These are phyloP conservation scores for Neopelma chrysocephalum DNA, from an alignment of 2,797 vertebrate genomes.

Conservation along the genomic window DNA sequence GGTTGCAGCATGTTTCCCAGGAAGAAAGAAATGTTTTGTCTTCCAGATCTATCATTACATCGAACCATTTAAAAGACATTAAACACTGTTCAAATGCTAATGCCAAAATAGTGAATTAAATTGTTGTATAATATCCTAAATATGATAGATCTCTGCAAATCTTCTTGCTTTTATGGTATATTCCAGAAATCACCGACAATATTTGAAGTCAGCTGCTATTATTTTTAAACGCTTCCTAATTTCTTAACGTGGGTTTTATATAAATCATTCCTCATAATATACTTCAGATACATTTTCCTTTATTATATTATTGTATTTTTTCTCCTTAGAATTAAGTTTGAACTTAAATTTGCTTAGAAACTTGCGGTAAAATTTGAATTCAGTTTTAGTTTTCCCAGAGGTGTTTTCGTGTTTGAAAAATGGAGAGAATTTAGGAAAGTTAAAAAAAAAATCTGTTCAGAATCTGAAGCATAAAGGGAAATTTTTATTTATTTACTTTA, in stretches of 20 bases:
- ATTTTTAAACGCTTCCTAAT: conserved; percentile 33
- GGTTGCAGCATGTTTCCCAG: conserved; percentile 33
- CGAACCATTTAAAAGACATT: conserved; percentile 63
- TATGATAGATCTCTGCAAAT: conserved; percentile 1
- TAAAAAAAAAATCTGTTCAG: background rate
- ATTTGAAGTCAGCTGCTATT: background rate
- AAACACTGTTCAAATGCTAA: conserved; percentile 65
- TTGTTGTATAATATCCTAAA: conserved; percentile 43
- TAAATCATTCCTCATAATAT: background rate
- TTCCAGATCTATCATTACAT: conserved; percentile 21
- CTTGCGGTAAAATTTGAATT: background rate
- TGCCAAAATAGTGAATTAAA: conserved; percentile 37
- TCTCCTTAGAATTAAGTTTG: background rate
- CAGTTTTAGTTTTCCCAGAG: background rate
- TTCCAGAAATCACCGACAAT: background rate
- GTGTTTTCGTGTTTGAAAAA: background rate
- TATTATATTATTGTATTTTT: background rate
- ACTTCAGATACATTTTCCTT: background rate
- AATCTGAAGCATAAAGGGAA: background rate
- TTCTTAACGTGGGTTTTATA: background rate
- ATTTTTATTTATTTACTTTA: background rate
- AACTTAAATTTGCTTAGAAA: background rate
- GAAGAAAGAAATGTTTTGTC: conserved; percentile 35
- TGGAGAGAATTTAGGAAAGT: background rate
- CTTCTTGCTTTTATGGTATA: background rate